These are phyloP conservation scores for Drosophila eugracilis DNA, from an alignment of 1,140 invertebrate genomes.

Conservation along the genomic window DNA sequence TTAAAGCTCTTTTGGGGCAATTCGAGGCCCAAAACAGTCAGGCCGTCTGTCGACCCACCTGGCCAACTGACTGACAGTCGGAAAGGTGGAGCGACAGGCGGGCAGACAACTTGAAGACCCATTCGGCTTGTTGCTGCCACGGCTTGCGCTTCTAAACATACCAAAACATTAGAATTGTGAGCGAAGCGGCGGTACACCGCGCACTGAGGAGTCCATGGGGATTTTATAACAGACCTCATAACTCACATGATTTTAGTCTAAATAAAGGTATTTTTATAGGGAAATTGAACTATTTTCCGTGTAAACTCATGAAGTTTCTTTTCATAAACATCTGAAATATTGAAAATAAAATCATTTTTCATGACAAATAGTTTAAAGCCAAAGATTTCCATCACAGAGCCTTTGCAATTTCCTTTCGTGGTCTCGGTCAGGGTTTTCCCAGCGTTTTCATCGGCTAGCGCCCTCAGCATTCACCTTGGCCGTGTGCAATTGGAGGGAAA, in stretches of 20 bases:
- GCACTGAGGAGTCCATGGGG: constrained; percentile 11
- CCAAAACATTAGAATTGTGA: constrained; percentile 66
- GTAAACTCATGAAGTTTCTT: too few relatives aligned
- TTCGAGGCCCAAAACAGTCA: constrained; percentile 50
- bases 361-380: neutral
- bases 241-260: neutral
- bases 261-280: neutral
- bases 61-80: constrained; percentile 32
- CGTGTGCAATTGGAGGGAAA: constrained; percentile 62
- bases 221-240: neutral
- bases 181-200: constrained; percentile 43
- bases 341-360: neutral
- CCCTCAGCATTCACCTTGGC: constrained; percentile 68
- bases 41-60: constrained; percentile 31
- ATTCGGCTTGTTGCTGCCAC: constrained; percentile 49
- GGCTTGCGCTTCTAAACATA: constrained; percentile 65
- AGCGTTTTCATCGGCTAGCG: constrained; percentile 39
- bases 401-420: neutral
- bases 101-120: constrained; percentile 35
- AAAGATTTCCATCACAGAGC: neutral
- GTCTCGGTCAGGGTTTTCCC: neutral
- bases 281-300: too few relatives aligned
- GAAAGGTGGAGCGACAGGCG: constrained; percentile 27
- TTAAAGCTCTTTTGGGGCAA: constrained; percentile 77
- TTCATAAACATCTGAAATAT: too few relatives aligned